phyloP scores from a whole-genome alignment of 2,888 invertebrate genomes.

The Drosophila setosimentum region DNA sequence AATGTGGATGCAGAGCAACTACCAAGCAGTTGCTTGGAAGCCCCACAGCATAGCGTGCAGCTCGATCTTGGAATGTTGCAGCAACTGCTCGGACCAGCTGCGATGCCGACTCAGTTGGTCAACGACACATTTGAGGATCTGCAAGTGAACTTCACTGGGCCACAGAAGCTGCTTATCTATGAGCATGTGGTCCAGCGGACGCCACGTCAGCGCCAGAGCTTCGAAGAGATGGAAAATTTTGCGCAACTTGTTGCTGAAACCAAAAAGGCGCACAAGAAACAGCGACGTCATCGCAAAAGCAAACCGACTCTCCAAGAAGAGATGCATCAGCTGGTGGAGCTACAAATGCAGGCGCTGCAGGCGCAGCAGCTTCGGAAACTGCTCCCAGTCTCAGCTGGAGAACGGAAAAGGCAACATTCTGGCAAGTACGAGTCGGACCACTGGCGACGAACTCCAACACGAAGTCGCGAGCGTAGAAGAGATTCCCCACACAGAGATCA shows the following conservation, averaged over 20 bases:
- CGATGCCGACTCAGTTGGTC: neutral
- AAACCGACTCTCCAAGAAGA: slow-evolving; percentile 83
- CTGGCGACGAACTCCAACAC: slow-evolving; percentile 1
- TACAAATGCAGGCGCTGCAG: slow-evolving; percentile 83
- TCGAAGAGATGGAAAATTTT: slow-evolving; percentile 66
- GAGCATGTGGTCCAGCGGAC: slow-evolving; percentile 71
- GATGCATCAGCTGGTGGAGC: slow-evolving; percentile 78
- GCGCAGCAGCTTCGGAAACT: slow-evolving; percentile 6
- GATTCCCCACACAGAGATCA: neutral
- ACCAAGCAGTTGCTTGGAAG: slow-evolving; percentile 25
- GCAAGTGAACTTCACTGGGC: slow-evolving; percentile 66
- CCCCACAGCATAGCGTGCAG: slow-evolving; percentile 32
- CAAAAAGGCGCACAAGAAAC: slow-evolving; percentile 72
- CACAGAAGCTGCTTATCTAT: slow-evolving; percentile 77
- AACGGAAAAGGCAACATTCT: neutral
- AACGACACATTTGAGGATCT: slow-evolving; percentile 71
- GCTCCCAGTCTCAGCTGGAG: neutral
- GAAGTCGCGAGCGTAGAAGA: neutral
- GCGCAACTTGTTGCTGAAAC: slow-evolving; percentile 81
- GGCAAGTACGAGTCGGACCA: neutral
- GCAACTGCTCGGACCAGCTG: slow-evolving; percentile 47
- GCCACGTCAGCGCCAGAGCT: slow-evolving; percentile 18
- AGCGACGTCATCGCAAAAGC: slow-evolving; percentile 78
- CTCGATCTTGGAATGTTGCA: slow-evolving; percentile 23
- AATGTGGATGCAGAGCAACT: neutral